Conservation (phyloP, 2,113 vertebrate genomes). For the Ifrita kowaldi region DNA sequence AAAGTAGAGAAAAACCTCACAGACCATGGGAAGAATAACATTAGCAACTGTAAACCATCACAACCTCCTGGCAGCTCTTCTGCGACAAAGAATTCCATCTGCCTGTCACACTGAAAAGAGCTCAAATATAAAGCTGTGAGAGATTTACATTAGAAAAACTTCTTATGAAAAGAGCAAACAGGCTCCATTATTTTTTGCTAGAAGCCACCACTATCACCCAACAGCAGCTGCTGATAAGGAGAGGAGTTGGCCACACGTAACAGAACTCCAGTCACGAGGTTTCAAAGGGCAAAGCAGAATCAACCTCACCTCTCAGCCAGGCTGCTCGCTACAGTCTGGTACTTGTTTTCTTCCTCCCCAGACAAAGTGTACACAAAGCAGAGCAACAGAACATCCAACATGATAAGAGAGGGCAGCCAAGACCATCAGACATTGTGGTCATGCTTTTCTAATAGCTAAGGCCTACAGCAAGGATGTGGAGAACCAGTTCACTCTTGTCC, state of each 20-base stretch:
- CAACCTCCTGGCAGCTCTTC: neutral
- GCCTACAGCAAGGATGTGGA: neutral
- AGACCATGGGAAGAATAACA: neutral
- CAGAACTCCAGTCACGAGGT: neutral
- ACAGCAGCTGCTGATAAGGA: conserved; percentile 18
- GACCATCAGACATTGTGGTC: neutral
- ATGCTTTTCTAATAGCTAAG: neutral
- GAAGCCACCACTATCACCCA: neutral
- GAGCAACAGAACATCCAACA: neutral
- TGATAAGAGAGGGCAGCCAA: neutral
- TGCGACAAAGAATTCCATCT: neutral
- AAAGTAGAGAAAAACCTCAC: neutral
- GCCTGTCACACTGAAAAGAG: neutral
- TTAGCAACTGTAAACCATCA: neutral
- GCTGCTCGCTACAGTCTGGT: rapidly evolving
- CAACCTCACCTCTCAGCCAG: neutral
- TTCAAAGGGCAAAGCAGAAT: conserved; percentile 11
- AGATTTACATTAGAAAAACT: neutral
- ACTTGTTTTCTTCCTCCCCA: neutral
- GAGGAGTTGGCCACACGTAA: neutral
- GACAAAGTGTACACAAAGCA: neutral
- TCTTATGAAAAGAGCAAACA: neutral
- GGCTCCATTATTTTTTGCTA: neutral
- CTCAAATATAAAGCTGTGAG: neutral
- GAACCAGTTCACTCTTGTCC: rapidly evolving